These are phyloP conservation scores for Syrphus vitripennis DNA, from an alignment of 2,888 invertebrate genomes.

Conservation along the genomic window DNA sequence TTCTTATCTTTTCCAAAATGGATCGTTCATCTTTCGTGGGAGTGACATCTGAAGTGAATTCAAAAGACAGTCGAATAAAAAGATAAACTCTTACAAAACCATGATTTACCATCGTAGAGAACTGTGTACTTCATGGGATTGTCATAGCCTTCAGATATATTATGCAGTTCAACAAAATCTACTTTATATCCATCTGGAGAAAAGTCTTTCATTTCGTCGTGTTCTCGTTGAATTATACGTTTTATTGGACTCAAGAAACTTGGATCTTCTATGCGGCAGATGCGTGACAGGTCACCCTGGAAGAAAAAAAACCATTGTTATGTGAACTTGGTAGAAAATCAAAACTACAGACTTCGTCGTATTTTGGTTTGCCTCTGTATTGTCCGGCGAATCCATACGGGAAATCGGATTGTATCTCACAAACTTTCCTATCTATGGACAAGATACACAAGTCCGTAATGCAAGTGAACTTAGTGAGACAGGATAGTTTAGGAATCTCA, in stretches of 20 bases:
- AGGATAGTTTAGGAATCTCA: too few relatives aligned
- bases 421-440: constrained; percentile 74
- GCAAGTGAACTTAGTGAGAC: constrained; percentile 76
- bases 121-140: constrained; percentile 77
- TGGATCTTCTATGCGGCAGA: constrained; percentile 76
- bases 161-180: constrained; percentile 78
- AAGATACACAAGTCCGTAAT: constrained; percentile 78
- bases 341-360: constrained; percentile 71
- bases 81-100: neutral
- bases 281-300: constrained; percentile 72
- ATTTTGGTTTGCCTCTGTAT: constrained; percentile 73
- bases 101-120: constrained; percentile 74
- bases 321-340: constrained; percentile 14
- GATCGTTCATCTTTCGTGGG: constrained; percentile 76
- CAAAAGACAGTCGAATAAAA: neutral
- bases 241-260: constrained; percentile 75
- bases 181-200: constrained; percentile 79
- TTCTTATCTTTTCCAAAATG: constrained; percentile 76
- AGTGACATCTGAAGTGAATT: constrained; percentile 72
- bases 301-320: constrained; percentile 24
- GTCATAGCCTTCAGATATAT: constrained; percentile 79
- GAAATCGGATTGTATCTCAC: constrained; percentile 74
- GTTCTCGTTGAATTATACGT: constrained; percentile 76
- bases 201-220: constrained; percentile 77
- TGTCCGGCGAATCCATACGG: constrained; percentile 77